Evolutionary conservation across 2,113 vertebrate genomes (phyloP).

Genomic region (Ageneiosus marmoratus): DNA sequence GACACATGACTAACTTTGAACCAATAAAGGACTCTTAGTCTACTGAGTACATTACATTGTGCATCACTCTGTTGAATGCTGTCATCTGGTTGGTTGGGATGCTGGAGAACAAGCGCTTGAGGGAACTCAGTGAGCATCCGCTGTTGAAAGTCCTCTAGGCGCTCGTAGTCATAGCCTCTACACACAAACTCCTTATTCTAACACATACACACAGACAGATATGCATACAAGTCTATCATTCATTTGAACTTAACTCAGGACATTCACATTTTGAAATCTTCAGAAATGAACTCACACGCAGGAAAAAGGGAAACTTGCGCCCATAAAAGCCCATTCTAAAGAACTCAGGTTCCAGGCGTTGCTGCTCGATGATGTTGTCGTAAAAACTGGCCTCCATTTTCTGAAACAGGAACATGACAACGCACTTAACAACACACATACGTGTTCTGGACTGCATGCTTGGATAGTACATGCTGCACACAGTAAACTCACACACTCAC

Average conservation of each 20-base stretch:
- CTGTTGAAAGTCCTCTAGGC: conserved; percentile 96
- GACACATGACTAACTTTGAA: not conserved
- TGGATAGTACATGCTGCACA: not conserved
- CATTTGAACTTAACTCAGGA: not conserved
- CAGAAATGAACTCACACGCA: conserved; percentile 81
- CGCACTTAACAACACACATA: not conserved
- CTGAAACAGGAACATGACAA: conserved; percentile 63
- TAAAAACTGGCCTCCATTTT: conserved; percentile 99
- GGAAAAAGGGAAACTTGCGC: conserved; percentile 96
- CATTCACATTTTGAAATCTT: not conserved
- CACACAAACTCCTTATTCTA: conserved; percentile 99
- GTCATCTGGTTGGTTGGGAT: conserved; percentile 94
- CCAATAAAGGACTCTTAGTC: not conserved
- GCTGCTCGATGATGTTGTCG: conserved; percentile 96
- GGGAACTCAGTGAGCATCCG: conserved; percentile 98
- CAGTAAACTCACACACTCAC: conserved; percentile 69
- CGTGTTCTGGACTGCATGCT: no score
- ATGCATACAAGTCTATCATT: not conserved
- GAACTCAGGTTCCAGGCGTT: conserved; percentile 94
- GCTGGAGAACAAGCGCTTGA: conserved; percentile 96
- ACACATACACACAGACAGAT: not conserved
- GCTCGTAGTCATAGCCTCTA: conserved; percentile 93
- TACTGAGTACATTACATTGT: conserved; percentile 87
- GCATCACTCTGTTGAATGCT: conserved; percentile 91
- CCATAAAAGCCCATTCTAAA: conserved; percentile 97